A percentile compares a stretch with the other conserved stretches of the same genome.
These are phyloP conservation scores for Corythornis vintsioides DNA, from an alignment of 2,113 vertebrate genomes.

Conservation along the genomic window DNA sequence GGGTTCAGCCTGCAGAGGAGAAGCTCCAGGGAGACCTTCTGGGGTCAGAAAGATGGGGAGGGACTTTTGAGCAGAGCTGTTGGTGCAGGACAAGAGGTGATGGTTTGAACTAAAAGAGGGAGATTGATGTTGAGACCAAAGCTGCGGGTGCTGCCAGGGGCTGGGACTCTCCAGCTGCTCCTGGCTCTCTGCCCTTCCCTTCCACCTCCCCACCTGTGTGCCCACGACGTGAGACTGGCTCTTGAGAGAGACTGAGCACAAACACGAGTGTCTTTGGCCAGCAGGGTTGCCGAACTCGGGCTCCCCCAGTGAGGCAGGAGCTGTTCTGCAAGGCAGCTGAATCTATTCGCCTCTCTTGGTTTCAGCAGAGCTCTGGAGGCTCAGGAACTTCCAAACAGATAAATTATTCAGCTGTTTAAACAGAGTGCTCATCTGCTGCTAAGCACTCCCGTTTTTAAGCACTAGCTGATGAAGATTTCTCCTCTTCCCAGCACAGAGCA, in stretches of 20 bases:
- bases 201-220: no score
- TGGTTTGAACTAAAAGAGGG: no score
- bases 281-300: not conserved
- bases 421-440: not conserved
- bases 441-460: not conserved
- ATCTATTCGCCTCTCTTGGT: not conserved
- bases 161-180: no score
- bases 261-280: not conserved
- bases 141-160: no score
- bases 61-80: no score
- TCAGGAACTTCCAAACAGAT: not conserved
- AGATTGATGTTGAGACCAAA: no score
- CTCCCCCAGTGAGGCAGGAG: not conserved
- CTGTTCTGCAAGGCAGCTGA: not conserved
- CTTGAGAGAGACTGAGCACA: not conserved
- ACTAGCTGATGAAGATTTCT: not conserved
- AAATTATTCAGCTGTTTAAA: not conserved
- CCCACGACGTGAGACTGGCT: no score
- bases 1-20: no score
- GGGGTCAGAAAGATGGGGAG: no score
- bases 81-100: no score
- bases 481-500: not conserved
- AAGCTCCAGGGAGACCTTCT: no score
- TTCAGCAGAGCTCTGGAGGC: not conserved
- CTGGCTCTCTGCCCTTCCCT: no score